Evolutionary conservation across 2,888 invertebrate genomes (phyloP), one percentile per base, ranked within the genome.

Genomic region (Adelphocoris suturalis): DNA sequence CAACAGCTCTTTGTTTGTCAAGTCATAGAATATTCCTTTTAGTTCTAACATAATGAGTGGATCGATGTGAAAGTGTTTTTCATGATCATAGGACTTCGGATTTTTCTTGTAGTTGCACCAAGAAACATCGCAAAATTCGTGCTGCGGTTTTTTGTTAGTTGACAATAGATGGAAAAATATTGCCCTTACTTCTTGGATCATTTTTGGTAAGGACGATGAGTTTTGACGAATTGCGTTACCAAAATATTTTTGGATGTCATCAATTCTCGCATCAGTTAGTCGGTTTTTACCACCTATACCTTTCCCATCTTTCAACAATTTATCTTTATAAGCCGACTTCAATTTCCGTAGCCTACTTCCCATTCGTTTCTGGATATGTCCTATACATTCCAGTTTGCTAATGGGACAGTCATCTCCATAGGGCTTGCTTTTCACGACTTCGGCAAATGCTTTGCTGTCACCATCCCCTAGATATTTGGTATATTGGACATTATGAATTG

Each of bases 141-240:
- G 81, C 5, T 7, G 14, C 2, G 81, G 81, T 2, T 81, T n/a
- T 12, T 76, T 16, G 37, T 76, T 37, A 16, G 11, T 76, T 7
- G 46, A 48, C 4, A 5, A 16, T 11, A 37, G n/a, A n/a, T 81
- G 81, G n/a, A 89, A 91, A 88, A 90, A 92, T 13, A 91, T 91
- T 7, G 92, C 92, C 92, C 92, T 92, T 61, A 92, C 90, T 7
- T 90, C 92, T 86, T 91, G 90, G 82, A 91, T 92, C 92, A 92
- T 92, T n/a, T 91, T 86, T 82, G 91, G 91, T 3, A 81, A 12
- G 11, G 91, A n/a, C 91, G 90, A 85, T 92, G 75, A 12, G 90
- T 92, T 91, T 23, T 91, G 86, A 61, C 92, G 89, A 81, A 92
- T 92, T 11, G 92, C 92, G 14, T 91, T 68, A 19, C 92, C 92